Percentiles rank a stretch among this genome's conserved stretches.
Evolutionary conservation across 2,797 vertebrate species (phyloP).

Genomic region (Bovichtus variegatus): DNA sequence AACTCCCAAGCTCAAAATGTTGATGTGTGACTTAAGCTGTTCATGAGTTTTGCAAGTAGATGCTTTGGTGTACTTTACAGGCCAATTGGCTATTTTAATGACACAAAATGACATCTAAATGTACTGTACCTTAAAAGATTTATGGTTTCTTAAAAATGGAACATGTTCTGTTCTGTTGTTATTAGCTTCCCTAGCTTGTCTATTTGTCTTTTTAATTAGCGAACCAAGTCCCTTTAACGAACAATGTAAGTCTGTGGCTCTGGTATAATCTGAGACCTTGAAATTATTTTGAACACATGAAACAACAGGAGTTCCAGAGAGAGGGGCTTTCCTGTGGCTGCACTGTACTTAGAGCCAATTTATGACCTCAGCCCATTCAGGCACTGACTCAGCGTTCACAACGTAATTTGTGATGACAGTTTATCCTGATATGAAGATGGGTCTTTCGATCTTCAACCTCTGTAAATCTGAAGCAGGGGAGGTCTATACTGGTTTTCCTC

Average conservation of each 20-base stretch:
- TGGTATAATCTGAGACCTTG: neutral
- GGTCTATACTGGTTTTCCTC: constrained; percentile 10
- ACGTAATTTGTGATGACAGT: constrained; percentile 32
- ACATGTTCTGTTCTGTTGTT: constrained; percentile 23
- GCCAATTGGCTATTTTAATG: constrained; percentile 56
- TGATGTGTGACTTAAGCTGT: constrained; percentile 1
- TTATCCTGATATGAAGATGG: constrained; percentile 28
- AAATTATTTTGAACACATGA: constrained; percentile 23
- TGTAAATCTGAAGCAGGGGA: constrained; percentile 52
- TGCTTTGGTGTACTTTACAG: constrained; percentile 35
- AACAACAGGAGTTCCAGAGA: constrained; percentile 30
- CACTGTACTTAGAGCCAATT: constrained; percentile 38
- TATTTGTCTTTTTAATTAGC: constrained; percentile 35
- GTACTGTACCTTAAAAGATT: constrained; percentile 9
- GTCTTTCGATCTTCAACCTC: constrained; percentile 15
- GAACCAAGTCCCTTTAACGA: constrained; percentile 6
- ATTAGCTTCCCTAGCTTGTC: neutral
- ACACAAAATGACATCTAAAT: constrained; percentile 39
- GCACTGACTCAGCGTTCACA: constrained; percentile 27
- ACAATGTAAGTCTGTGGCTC: neutral
- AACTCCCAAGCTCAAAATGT: constrained; percentile 4
- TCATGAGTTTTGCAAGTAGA: constrained; percentile 12
- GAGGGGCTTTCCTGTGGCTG: constrained; percentile 58
- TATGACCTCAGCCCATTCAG: constrained; percentile 66
- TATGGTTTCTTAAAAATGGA: constrained; percentile 21